phyloP scores from a whole-genome alignment of 2,888 invertebrate genomes.

The Caenorhabditis virilis region DNA sequence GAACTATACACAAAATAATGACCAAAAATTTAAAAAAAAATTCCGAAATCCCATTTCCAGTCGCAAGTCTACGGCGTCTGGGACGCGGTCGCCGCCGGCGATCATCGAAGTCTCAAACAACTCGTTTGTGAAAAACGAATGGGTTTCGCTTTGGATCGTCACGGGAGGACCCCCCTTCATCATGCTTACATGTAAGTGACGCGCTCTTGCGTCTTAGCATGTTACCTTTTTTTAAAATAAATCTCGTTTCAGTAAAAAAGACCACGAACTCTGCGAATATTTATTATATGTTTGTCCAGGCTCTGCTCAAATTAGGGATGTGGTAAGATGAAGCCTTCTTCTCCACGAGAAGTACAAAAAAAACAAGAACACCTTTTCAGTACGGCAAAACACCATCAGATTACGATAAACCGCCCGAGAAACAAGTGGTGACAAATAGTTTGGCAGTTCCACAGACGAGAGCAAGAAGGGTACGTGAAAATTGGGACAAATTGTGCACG shows the following conservation, averaged over 20 bases:
- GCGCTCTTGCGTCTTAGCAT: background rate
- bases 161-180: slow-evolving; percentile 63
- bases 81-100: slow-evolving; percentile 63
- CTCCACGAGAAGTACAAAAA: slow-evolving; percentile 1
- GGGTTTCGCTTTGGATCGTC: slow-evolving; percentile 53
- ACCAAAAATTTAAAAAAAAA: too few relatives aligned
- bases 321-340: slow-evolving; percentile 32
- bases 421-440: background rate
- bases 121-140: slow-evolving; percentile 55
- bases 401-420: background rate
- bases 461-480: slow-evolving; percentile 16
- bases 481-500: too few relatives aligned
- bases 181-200: slow-evolving; percentile 47
- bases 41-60: slow-evolving; percentile 24
- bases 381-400: slow-evolving; percentile 17
- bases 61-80: slow-evolving; percentile 61
- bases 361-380: slow-evolving; percentile 3
- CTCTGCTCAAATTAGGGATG: slow-evolving; percentile 54
- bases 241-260: slow-evolving; percentile 23
- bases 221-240: background rate
- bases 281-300: slow-evolving; percentile 62
- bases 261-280: slow-evolving; percentile 44
- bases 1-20: too few relatives aligned
- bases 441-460: slow-evolving; percentile 12
- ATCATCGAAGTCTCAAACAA: slow-evolving; percentile 59